A percentile compares a stretch with the other conserved stretches of the same genome.
Evolutionary conservation across 2,113 vertebrate genomes (phyloP).

Genomic region (Pseudorasbora parva): DNA sequence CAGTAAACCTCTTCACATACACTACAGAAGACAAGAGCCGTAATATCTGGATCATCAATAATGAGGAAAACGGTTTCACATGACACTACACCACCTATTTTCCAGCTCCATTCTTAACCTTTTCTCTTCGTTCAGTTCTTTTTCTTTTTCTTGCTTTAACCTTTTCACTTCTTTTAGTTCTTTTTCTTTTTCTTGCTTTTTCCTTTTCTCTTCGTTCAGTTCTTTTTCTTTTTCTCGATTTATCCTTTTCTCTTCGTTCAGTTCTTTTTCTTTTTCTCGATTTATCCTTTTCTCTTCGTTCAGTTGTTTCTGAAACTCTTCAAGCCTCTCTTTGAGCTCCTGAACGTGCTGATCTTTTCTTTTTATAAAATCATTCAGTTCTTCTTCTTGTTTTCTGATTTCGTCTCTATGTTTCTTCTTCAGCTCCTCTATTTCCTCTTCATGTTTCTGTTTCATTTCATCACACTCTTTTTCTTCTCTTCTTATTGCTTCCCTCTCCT

Average conservation of each 20-base stretch:
- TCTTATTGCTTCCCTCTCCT: constrained; percentile 10
- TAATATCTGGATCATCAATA: background rate
- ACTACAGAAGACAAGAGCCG: background rate
- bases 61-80: too few species aligned
- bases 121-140: background rate
- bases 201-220: background rate
- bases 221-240: too few species aligned
- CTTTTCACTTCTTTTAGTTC: too few species aligned
- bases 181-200: too few species aligned
- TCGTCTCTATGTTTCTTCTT: background rate
- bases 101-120: too few species aligned
- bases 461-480: background rate
- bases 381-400: background rate
- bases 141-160: too few species aligned
- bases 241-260: too few species aligned
- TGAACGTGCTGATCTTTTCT: background rate
- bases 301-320: too few species aligned
- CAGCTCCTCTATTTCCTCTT: background rate
- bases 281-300: background rate
- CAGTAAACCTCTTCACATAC: background rate
- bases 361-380: background rate
- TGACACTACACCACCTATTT: too few species aligned
- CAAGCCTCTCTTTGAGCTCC: background rate
- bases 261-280: too few species aligned
- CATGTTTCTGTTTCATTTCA: background rate